Evolutionary conservation across 2,113 vertebrate species (phyloP), one percentile per base, ranked within the genome.

Genomic region (Propithecus coquereli): DNA sequence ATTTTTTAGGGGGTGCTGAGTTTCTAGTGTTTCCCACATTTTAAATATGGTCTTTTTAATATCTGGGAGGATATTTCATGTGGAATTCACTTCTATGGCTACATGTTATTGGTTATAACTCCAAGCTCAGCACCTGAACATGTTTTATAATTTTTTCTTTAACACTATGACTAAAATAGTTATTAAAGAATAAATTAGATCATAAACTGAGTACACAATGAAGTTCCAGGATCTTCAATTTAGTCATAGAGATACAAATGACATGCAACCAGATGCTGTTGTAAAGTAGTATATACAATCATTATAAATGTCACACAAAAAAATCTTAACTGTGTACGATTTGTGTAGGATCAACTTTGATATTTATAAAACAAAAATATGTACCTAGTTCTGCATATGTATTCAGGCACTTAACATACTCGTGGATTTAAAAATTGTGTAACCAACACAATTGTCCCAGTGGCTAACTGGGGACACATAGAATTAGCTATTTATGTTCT

Each of bases 401-500:
- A 88, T 61, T 95, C 22, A 88, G 59, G 8, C 11, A 93, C n/a
- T 65, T 86, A 91, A 45, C 43, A 77, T 9, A 83, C 32, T 83
- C 74, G 45, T 87, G 71, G 45, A 59, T 76, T 86, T 95, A 96
- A 86, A 87, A 57, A 34, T 73, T 87, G 37, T 86, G 43, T 84
- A 61, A 32, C 30, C 83, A 90, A 93, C 8, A 89, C 20, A 90
- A 95, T 23, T 91, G 45, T 43, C 82, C 68, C 8, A 84, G 1
- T 87, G 79, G 90, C 50, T 87, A 57, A 74, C 81, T 89, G 66
- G 57, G 79, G 37, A 91, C 16, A n/a, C 70, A 83, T 0, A 81
- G 83, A 97, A 91, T 96, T 89, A 88, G 96, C 73, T 93, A 86
- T 89, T 76, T 97, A 73, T 96, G 68, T 90, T 95, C 76, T 73